Evolutionary conservation across 2,113 vertebrate species (phyloP), one percentile per base, ranked within the genome.

Genomic region (Collichthys lucidus): DNA sequence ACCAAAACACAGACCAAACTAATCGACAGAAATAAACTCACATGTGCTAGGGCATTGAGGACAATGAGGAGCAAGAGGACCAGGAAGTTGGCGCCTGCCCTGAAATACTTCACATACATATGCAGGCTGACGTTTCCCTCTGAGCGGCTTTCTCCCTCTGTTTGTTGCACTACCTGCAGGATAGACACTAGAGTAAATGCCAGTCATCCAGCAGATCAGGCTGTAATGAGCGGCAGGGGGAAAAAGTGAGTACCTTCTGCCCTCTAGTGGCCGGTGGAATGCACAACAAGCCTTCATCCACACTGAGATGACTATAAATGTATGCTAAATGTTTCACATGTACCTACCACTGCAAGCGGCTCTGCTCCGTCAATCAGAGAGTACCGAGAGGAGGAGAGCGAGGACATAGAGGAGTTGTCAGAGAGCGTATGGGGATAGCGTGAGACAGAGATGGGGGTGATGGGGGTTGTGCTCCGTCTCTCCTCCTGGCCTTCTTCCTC

Each of bases 61-160:
- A 96, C 5, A 46, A 97, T 0, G 2, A 99, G 94, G 66, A 95
- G 40, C 76, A 96, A 70, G 84, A 98, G 91, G 60, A 96, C 71
- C 7, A 95, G 65, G 78, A 90, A 89, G 86, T 95, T 96, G 2
- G 96, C 95, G 24, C 98, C 97, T 0, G 97, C 96, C 60, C 78
- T 79, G 66, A 99, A 96, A 86, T 98, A 98, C 85, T 96, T 98
- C 85, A 95, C 94, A 77, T 99, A 99, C 80, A 96, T 53, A 53
- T 90, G 94, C 11, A 98, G 82, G 82, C 78, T 91, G 55, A 99
- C 86, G 86, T 94, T 96, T 77, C 97, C 97, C 59, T 97, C 96
- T 5, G 94, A 95, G 20, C 97, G 96, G 60, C 77, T 95, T 90
- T 99, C 98, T 67, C 98, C 96, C 14, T 94, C 74, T 49, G 95